Conservation (phyloP, 2,113 vertebrate species). For the Bambusicola thoracicus region DNA sequence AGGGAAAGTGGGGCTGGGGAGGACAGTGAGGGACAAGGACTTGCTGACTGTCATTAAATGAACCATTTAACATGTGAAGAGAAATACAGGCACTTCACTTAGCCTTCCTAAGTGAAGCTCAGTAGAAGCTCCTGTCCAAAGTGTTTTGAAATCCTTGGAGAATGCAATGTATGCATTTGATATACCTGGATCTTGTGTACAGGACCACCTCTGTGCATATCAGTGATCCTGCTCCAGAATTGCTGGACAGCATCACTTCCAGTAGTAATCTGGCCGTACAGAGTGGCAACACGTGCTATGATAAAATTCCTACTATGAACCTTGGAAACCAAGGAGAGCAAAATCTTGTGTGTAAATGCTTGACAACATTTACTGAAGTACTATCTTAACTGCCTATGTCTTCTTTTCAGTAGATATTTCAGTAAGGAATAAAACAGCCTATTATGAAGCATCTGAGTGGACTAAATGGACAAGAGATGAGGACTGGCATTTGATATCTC, state of each 20-base stretch:
- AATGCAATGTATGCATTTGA: neutral
- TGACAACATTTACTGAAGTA: neutral
- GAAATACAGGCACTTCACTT: neutral
- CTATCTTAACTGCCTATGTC: neutral
- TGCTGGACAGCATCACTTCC: neutral
- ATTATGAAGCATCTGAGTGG: neutral
- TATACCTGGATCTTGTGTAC: neutral
- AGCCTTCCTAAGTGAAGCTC: neutral
- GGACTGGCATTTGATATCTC: neutral
- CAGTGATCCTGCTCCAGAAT: neutral
- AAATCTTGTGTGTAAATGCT: neutral
- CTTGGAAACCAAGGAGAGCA: neutral
- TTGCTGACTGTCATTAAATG: neutral
- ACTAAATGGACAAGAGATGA: neutral
- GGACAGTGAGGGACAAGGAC: conserved; percentile 7
- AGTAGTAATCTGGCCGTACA: neutral
- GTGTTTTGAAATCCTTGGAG: neutral
- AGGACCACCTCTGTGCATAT: neutral
- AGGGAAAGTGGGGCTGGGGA: neutral
- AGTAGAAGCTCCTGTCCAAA: neutral
- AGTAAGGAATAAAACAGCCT: neutral
- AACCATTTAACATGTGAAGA: neutral
- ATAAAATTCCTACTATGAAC: neutral
- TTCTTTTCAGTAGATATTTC: neutral
- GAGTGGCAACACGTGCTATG: neutral